These are phyloP conservation scores for Mesocentrotus franciscanus DNA, from an alignment of 53 echinoderm and acorn worm genomes.

Conservation along the genomic window DNA sequence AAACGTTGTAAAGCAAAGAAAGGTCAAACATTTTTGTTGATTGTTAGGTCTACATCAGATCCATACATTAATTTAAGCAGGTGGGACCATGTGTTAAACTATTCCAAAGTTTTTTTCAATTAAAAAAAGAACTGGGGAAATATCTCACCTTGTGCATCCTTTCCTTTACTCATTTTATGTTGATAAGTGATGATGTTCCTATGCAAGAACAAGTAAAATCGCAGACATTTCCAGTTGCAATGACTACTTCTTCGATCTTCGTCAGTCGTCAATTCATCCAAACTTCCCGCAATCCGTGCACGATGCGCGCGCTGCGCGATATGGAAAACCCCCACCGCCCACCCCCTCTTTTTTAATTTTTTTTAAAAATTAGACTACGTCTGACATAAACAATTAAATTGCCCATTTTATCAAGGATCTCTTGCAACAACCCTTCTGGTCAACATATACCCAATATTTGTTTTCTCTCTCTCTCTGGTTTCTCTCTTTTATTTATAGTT, in stretches of 20 bases:
- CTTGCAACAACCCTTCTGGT: too few relatives aligned
- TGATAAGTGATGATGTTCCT: not conserved
- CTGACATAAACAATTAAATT: too few relatives aligned
- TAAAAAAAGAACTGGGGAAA: not conserved
- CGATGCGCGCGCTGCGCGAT: not conserved
- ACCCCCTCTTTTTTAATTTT: too few relatives aligned
- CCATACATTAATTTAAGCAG: not conserved
- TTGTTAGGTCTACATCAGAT: not conserved
- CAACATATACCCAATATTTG: too few relatives aligned
- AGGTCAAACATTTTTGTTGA: too few relatives aligned
- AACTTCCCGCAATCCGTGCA: not conserved
- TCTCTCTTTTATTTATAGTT: too few relatives aligned
- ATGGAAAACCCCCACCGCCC: too few relatives aligned
- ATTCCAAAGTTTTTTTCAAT: not conserved
- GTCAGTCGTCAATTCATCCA: not conserved
- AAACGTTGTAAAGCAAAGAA: too few relatives aligned
- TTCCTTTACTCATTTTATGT: not conserved
- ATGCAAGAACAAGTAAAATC: not conserved
- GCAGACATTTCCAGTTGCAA: not conserved
- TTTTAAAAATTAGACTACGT: too few relatives aligned
- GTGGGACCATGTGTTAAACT: not conserved
- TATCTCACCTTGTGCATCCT: conserved; percentile 25
- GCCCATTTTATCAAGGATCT: too few relatives aligned
- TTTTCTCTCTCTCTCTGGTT: too few relatives aligned
- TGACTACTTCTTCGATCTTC: not conserved